Conservation (phyloP, 2,113 vertebrate genomes). For the Stercorarius parasiticus region DNA sequence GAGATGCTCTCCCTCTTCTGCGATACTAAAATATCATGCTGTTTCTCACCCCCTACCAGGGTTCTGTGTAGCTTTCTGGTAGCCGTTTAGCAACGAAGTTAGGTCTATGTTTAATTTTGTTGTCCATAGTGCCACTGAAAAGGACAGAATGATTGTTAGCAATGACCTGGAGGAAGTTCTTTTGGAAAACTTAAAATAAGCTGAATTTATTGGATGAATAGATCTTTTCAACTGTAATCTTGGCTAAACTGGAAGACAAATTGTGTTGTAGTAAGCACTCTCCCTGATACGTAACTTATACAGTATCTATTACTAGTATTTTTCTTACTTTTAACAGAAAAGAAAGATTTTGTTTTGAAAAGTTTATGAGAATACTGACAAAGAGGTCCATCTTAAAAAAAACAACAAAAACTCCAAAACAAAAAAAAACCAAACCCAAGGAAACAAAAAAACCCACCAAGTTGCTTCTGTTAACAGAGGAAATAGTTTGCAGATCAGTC, state of each 20-base stretch:
- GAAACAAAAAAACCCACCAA: background rate
- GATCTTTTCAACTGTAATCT: background rate
- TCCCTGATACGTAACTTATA: background rate
- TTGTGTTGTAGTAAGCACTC: background rate
- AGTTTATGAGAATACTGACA: background rate
- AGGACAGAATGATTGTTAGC: background rate
- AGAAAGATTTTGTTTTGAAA: background rate
- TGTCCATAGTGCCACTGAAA: background rate
- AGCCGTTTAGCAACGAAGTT: background rate
- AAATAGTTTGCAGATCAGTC: background rate
- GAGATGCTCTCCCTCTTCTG: background rate
- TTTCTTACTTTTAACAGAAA: slow-evolving; percentile 9
- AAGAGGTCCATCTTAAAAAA: background rate
- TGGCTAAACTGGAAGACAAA: slow-evolving; percentile 4
- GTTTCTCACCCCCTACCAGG: background rate
- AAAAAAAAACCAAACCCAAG: background rate
- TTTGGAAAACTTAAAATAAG: background rate
- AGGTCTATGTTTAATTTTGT: background rate
- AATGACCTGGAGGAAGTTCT: background rate
- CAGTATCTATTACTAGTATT: background rate
- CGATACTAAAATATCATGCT: background rate
- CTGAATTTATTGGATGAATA: background rate
- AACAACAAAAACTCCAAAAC: background rate
- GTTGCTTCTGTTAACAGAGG: background rate
- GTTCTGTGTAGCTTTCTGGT: background rate